Base-by-base conservation (phyloP, 1,140 invertebrate species). In the Ephestia elutella region DNA sequence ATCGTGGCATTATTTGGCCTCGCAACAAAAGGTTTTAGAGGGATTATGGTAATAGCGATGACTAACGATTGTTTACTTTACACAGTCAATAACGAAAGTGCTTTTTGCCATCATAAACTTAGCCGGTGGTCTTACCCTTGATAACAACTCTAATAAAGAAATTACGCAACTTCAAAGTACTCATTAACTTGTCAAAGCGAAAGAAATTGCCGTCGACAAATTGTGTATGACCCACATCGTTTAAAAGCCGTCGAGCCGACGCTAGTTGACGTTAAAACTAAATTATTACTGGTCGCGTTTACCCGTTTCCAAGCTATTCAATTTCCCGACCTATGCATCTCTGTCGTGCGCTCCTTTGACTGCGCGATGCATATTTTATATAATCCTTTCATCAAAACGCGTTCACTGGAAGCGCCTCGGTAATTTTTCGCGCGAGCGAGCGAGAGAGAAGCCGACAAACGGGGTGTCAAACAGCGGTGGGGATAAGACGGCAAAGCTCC, bases 401-500 rank as follows among this genome's bases (percentile, higher is more conserved):
- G 65, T 63, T 63, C 57, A 65, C 73, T 75, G 79, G 78, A 79
- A 83, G 69, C 78, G 80, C 70, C 72, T 64, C 70, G 67, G 75
- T 74, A 80, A 80, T 78, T 83, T 83, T 78, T 78, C 71, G 60
- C 66, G 72, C 64, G 81, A 70, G 71, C 63, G 78, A 82, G 74
- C 63, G 81, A 80, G 82, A 87, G 53, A 57, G 67, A 62, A 60
- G 63, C 58, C 63, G 62, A 82, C 81, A 79, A 79, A 83, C 82
- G 73, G 83, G 86, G 84, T 88, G 87, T 89, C 86, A 86, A 85
- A 82, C 76, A 66, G 78, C 82, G 85, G 87, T 86, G 86, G 86
- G 86, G 86, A 87, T 85, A 87, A 88, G 84, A 86, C 84, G 75
- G 68, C 78, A 85, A 87, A 85, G 82, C 82, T 86, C 85, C 85